phyloP scores from a whole-genome alignment of 2,113 vertebrate genomes.

The Plotosus lineatus region DNA sequence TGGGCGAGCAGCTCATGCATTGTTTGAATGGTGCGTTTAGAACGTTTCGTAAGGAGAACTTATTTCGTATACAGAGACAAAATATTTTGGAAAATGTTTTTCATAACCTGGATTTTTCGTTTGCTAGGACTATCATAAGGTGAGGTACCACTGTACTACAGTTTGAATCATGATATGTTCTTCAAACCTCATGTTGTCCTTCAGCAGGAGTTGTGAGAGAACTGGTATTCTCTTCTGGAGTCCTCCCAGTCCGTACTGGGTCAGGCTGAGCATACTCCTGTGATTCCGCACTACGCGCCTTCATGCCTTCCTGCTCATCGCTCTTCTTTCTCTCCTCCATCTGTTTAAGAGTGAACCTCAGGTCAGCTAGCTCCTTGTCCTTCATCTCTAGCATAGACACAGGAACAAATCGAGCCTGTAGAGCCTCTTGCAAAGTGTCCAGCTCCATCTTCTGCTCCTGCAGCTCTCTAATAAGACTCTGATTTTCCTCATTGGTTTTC shows the following conservation, averaged over 20 bases:
- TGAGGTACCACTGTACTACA: neutral
- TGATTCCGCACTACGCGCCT: neutral
- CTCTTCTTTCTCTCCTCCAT: slow-evolving; percentile 65
- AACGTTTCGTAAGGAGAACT: too few species aligned
- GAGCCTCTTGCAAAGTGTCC: slow-evolving; percentile 80
- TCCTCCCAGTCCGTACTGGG: neutral
- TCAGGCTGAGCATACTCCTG: slow-evolving; percentile 3
- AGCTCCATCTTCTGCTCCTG: slow-evolving; percentile 80
- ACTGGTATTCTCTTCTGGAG: neutral
- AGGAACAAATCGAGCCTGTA: slow-evolving; percentile 74
- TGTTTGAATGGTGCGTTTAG: too few species aligned
- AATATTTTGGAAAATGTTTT: too few species aligned
- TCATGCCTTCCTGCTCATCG: slow-evolving; percentile 1
- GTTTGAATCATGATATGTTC: slow-evolving; percentile 6
- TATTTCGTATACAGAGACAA: too few species aligned
- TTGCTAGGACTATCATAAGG: too few species aligned
- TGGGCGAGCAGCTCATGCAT: too few species aligned
- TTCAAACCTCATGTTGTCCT: slow-evolving; percentile 19
- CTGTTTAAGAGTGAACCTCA: slow-evolving; percentile 60
- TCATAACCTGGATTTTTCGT: too few species aligned
- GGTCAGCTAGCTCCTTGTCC: slow-evolving; percentile 58
- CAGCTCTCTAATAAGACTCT: slow-evolving; percentile 71
- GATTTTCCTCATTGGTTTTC: slow-evolving; percentile 69
- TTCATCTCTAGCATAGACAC: slow-evolving; percentile 69
- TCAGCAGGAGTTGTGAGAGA: neutral